phyloP scores from a whole-genome alignment of 64 coral and sea anemone genomes.

The Pocillopora damicornis region DNA sequence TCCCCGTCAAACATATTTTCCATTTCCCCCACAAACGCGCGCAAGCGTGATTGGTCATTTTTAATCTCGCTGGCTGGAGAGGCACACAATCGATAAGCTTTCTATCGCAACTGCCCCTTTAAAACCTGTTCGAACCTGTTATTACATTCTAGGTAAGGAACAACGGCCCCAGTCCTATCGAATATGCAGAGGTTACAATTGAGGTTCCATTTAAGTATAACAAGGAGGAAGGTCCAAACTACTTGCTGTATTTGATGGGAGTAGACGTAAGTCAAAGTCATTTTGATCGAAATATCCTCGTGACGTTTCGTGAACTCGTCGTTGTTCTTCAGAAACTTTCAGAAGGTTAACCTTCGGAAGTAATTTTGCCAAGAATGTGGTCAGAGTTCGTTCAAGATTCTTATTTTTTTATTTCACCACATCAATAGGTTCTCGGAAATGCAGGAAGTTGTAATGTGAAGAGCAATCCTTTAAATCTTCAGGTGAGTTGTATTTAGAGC shows the following conservation, averaged over 20 bases:
- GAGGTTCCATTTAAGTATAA: conserved; percentile 39
- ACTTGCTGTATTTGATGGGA: conserved; percentile 41
- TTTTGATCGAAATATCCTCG: not conserved
- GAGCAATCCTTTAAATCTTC: conserved; percentile 40
- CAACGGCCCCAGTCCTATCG: conserved; percentile 51
- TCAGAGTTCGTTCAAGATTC: no score
- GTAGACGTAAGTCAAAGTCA: conserved; percentile 7
- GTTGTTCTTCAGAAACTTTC: not conserved
- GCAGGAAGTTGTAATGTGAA: conserved; percentile 53
- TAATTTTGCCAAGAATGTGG: no score
- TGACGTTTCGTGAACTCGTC: not conserved
- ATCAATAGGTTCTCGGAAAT: conserved; percentile 35
- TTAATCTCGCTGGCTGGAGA: no score
- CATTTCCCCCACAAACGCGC: no score
- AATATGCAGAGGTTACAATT: conserved; percentile 46
- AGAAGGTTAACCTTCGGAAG: no score
- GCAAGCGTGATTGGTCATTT: no score
- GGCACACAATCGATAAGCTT: no score
- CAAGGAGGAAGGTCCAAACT: conserved; percentile 34
- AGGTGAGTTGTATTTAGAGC: conserved; percentile 19
- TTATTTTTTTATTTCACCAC: no score
- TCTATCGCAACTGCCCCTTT: not conserved
- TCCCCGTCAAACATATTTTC: no score
- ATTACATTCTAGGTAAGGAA: conserved; percentile 29
- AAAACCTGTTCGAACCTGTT: not conserved